These are phyloP conservation scores for Brenthis daphne DNA, from an alignment of 2,888 invertebrate species.

Conservation along the genomic window DNA sequence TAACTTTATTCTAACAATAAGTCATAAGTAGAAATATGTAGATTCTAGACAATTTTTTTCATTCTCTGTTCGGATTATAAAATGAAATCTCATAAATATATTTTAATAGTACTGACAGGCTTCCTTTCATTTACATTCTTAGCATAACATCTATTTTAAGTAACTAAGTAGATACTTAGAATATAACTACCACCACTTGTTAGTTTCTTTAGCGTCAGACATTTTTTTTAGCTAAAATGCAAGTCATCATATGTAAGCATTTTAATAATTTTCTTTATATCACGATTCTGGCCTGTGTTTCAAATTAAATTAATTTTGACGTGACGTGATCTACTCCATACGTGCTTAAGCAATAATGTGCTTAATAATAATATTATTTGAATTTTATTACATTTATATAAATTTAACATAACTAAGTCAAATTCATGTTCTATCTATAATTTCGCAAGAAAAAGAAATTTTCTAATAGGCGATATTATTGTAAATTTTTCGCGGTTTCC, in stretches of 20 bases:
- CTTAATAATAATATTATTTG: no score
- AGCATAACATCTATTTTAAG: background rate
- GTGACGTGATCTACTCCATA: no score
- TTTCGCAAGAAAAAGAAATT: background rate
- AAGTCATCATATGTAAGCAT: no score
- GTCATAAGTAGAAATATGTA: conserved; percentile 31
- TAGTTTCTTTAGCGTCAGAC: no score
- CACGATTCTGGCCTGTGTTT: no score
- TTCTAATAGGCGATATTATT: background rate
- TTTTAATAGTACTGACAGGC: conserved; percentile 27
- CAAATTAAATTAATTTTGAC: no score
- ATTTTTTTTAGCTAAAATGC: no score
- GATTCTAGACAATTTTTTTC: conserved; percentile 26
- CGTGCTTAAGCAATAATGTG: no score
- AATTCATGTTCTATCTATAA: background rate
- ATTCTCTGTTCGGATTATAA: conserved; percentile 25
- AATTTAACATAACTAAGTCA: background rate
- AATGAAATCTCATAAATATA: conserved; percentile 22
- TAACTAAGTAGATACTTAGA: background rate
- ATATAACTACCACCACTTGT: background rate
- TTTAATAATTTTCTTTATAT: no score
- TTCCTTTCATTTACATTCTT: conserved; percentile 23
- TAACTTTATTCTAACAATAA: conserved; percentile 28
- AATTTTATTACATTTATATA: no score
- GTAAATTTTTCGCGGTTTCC: background rate